Conservation (phyloP, 2,888 invertebrate species). For the Teinopalpus imperialis region DNA sequence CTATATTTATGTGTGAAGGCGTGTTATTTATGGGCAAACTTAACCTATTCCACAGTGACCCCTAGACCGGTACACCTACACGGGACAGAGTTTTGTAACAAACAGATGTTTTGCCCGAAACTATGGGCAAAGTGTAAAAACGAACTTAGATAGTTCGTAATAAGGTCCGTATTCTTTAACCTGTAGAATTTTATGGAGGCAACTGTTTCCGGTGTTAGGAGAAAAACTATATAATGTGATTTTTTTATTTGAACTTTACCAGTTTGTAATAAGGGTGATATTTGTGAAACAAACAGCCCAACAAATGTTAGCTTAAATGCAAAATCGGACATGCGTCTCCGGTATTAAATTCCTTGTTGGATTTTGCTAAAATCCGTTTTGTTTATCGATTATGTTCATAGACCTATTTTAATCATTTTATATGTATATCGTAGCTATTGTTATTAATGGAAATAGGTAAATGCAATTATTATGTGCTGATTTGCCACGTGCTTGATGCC, state of each 20-base stretch:
- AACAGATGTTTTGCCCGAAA: conserved; percentile 19
- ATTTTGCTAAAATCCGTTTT: neutral
- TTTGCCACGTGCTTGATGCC: too few species aligned
- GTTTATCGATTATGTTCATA: too few species aligned
- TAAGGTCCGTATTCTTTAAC: neutral
- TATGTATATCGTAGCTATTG: too few species aligned
- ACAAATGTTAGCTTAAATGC: too few species aligned
- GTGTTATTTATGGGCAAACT: conserved; percentile 24
- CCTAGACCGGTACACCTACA: conserved; percentile 29
- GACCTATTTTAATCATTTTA: too few species aligned
- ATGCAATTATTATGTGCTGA: too few species aligned
- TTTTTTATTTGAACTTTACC: neutral
- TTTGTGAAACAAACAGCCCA: neutral
- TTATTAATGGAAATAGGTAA: too few species aligned
- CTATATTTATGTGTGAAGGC: conserved; percentile 21
- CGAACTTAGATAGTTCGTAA: too few species aligned
- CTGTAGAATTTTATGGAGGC: neutral
- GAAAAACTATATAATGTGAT: neutral
- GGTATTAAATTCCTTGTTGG: neutral
- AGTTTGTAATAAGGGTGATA: neutral
- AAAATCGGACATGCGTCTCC: neutral
- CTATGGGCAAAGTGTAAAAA: too few species aligned
- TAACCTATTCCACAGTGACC: conserved; percentile 23
- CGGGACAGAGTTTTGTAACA: conserved; percentile 26
- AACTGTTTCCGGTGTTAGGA: neutral